Base-by-base conservation (phyloP, 2,797 vertebrate genomes). In the Myotis planiceps region DNA sequence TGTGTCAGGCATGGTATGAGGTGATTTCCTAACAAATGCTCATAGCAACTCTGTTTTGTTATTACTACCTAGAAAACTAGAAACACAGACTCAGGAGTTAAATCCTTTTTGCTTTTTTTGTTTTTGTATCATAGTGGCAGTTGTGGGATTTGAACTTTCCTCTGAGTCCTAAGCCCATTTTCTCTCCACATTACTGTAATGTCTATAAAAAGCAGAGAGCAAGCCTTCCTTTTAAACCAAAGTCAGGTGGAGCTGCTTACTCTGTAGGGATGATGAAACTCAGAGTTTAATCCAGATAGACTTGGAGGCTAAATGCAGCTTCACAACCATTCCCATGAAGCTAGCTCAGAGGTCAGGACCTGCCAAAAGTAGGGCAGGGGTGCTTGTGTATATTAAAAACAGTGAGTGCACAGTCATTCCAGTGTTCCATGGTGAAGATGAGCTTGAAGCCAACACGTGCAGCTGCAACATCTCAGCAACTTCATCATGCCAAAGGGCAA, bases 401-500 rank as follows among this genome's bases (percentile, higher is more conserved):
- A 42, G 45, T 45, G 45, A 78, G 15, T 2, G 45, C 25, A 5
- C 6, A 19, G 37, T 78, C 55, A 2, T 60, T 25, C 55, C 23
- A 19, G 32, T 6, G n/a, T 42, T 90, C 88, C 3, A 0, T 3
- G 21, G 53, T 85, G 65, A 68, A 76, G 47, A 65, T 18, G 19
- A 53, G 4, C 71, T 90, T 42, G 63, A 80, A 53, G 55, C 79
- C 68, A 88, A 45, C 5, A 13, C 0, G 0, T n/a, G 49, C 86
- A 78, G 75, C 88, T 96, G 96, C 29, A 74, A n/a, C 15, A 5
- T 95, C 82, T 47, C 88, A 68, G 81, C 34, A 81, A 69, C 69
- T 72, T 16, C 75, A 85, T 51, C 71, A 71, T n/a, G 49, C 86
- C 94, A 92, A 60, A 90, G 87, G 79, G 84, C 89, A 89, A n/a